These are phyloP conservation scores for Agrilus biguttatus DNA, from an alignment of 2,888 invertebrate species.

Conservation along the genomic window DNA sequence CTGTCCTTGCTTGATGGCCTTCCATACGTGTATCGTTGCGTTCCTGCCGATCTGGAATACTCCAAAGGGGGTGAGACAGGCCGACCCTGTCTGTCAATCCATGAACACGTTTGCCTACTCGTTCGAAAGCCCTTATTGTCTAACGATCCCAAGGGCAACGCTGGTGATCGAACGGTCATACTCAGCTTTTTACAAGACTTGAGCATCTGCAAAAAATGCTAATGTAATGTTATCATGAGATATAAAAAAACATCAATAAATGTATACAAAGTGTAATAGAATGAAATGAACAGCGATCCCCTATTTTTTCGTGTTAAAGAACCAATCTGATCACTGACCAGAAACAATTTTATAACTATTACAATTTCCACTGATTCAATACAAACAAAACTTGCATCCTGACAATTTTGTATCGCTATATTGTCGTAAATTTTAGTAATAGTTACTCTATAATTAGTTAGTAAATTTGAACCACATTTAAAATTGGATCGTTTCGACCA, in stretches of 20 bases:
- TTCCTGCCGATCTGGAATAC: constrained; percentile 33
- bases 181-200: constrained; percentile 78
- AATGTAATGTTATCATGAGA: neutral
- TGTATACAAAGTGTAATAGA: too few relatives aligned
- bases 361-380: too few relatives aligned
- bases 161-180: constrained; percentile 77
- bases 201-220: constrained; percentile 52
- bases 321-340: too few relatives aligned
- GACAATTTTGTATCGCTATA: too few relatives aligned
- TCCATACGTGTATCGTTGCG: constrained; percentile 24
- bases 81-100: constrained; percentile 87
- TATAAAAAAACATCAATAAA: neutral
- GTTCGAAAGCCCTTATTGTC: constrained; percentile 35
- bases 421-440: too few relatives aligned
- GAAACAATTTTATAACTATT: too few relatives aligned
- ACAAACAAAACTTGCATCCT: too few relatives aligned
- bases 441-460: too few relatives aligned
- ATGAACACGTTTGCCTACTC: constrained; percentile 73
- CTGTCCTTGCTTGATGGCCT: constrained; percentile 44
- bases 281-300: too few relatives aligned
- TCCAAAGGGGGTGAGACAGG: constrained; percentile 74
- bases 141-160: constrained; percentile 40
- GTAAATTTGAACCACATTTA: too few relatives aligned
- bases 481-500: too few relatives aligned
- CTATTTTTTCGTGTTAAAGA: too few relatives aligned